These are phyloP conservation scores for Haliclystus octoradiatus DNA, from an alignment of 30 jellyfish, hydroid and myxozoan species.

Conservation along the genomic window DNA sequence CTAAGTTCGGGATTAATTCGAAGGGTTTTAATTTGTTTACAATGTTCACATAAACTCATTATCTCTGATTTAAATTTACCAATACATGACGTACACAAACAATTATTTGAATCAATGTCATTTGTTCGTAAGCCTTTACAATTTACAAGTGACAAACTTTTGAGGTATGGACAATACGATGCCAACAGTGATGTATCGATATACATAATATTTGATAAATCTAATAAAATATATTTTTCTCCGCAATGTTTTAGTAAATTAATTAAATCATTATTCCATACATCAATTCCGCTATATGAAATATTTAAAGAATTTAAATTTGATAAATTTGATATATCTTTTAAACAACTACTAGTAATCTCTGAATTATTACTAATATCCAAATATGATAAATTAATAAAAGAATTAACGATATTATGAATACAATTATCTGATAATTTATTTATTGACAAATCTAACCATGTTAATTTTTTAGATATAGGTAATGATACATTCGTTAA, in stretches of 20 bases:
- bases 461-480: background rate
- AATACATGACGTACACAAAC: background rate
- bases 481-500: no score
- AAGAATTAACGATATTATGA: background rate
- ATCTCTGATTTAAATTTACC: background rate
- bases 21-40: background rate
- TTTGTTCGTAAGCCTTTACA: background rate
- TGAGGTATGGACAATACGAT: background rate
- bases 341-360: background rate
- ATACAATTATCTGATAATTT: background rate
- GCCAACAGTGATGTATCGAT: background rate
- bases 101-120: background rate
- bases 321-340: background rate
- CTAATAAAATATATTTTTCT: background rate
- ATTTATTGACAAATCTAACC: background rate
- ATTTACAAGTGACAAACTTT: background rate
- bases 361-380: background rate
- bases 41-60: background rate
- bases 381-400: background rate
- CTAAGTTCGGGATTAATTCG: background rate
- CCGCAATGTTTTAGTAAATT: background rate
- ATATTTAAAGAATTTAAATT: background rate
- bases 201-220: background rate
- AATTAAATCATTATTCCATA: background rate
- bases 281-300: background rate